Evolutionary conservation across 2,888 invertebrate species (phyloP), one percentile per base, ranked within the genome.

Genomic region (Cyclophora albipunctata): DNA sequence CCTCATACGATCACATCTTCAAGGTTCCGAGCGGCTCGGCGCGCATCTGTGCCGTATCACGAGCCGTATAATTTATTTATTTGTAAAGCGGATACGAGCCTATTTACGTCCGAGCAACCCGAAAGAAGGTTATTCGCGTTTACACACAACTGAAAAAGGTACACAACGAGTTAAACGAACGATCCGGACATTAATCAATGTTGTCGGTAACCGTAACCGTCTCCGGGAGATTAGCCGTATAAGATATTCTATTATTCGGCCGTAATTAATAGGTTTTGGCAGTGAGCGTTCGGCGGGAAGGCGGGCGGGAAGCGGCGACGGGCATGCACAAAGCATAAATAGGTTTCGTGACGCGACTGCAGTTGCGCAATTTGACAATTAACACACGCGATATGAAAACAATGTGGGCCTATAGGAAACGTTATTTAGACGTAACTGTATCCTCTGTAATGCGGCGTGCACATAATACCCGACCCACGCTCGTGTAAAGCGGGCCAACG

Each of bases 231-330:
- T 86, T 81, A 84, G 81, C 78, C 80, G 81, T 62, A 75, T 75
- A 37, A 80, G 84, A 84, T 84, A 84, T 83, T 85, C 84, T 85
- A 84, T 87, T 85, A 84, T 84, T 77, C 71, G 73, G 69, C 65
- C 60, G 78, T 86, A 86, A 88, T 86, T 86, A 85, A 88, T 88
- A 81, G 86, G 84, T 83, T 86, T 87, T 86, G 87, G 86, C 86
- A 84, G 80, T 78, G 81, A 80, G 79, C 79, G 80, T 74, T n/a
- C 69, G 58, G 54, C 62, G 74, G 74, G 20, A 20, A 20, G 20
- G 70, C 73, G 62, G 73, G 67, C 69, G 43, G 48, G 46, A 34
- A 40, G 44, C 20, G 48, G 7, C 44, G 35, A 40, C 45, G 40
- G 40, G 41, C 50, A 20, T 7, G 20, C 43, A 43, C 43, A 43